These are phyloP conservation scores for Chloroclysta siterata DNA, from an alignment of 2,888 invertebrate genomes.

Conservation along the genomic window DNA sequence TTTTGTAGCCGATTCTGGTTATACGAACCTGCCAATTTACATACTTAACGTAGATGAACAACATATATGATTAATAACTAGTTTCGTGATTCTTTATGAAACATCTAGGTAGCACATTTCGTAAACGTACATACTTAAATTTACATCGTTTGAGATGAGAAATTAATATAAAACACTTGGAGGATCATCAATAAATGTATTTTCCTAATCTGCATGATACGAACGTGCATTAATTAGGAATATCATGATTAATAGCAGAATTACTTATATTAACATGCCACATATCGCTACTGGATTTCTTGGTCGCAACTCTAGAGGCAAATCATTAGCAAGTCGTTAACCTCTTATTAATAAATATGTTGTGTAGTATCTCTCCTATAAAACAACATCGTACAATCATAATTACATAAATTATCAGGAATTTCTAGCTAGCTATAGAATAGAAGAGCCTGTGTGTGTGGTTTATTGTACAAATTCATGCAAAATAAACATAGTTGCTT, in stretches of 20 bases:
- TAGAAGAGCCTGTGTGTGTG: not conserved
- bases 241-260: not conserved
- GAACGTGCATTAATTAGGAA: not conserved
- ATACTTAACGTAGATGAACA: not conserved
- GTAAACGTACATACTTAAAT: not conserved
- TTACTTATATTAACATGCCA: conserved; percentile 3
- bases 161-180: not conserved
- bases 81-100: not conserved
- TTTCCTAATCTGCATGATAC: not conserved
- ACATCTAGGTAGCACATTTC: not conserved
- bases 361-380: conserved; percentile 1
- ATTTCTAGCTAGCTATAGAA: not conserved
- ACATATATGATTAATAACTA: not conserved
- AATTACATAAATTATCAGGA: not conserved
- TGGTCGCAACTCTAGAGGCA: conserved; percentile 14
- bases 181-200: not conserved
- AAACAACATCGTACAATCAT: conserved; percentile 10
- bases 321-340: conserved; percentile 26
- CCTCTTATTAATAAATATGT: conserved; percentile 11
- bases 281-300: conserved; percentile 14
- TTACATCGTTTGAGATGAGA: not conserved
- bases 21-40: not conserved
- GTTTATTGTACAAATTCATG: conserved; percentile 11
- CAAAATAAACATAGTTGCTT: conserved; percentile 44
- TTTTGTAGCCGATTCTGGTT: conserved; percentile 1